Evolutionary conservation across 2,113 vertebrate genomes (phyloP), one percentile per base, ranked within the genome.

Genomic region (Myiozetetes cayanensis): DNA sequence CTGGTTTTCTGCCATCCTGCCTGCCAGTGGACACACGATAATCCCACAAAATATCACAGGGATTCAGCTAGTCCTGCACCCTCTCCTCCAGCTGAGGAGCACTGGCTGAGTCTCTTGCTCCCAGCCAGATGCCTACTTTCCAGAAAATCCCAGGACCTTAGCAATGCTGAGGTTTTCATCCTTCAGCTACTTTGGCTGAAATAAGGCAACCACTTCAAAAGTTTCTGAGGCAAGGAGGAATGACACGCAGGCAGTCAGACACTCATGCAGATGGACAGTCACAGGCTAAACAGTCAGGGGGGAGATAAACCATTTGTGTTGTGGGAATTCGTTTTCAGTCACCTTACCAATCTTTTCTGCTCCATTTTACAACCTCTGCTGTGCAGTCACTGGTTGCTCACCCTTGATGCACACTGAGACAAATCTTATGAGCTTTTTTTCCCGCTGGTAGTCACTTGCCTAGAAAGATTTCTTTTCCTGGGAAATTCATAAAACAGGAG

Each of bases 181-280:
- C 55, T 46, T 93, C 63, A 90, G 35, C 33, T 86, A 33, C 28
- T 78, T 88, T 44, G 76, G 55, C 79, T 92, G 76, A 77, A 92
- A 89, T 43, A 44, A 84, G 61, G 25, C 90, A 92, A 90, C 86
- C 92, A 90, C 89, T 92, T 94, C 89, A 96, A 78, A 97, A 85
- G 73, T n/a, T 78, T 92, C 47, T 75, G 84, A 61, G 58, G 12
- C 23, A 10, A 91, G 27, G 39, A 92, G 52, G 68, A 94, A 92
- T 86, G 88, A 86, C 90, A 71, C 21, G 27, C 41, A 66, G 52
- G 47, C 87, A 88, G 67, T 33, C 62, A 96, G 74, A 85, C 37
- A 88, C 24, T 89, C 55, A 82, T 33, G 37, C 68, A 84, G 86
- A 94, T 63, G 83, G 92, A 81, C 65, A 84, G 61, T 63, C 59